Evolutionary conservation across 2,888 invertebrate species (phyloP).

Genomic region (Perizoma affinitatum): DNA sequence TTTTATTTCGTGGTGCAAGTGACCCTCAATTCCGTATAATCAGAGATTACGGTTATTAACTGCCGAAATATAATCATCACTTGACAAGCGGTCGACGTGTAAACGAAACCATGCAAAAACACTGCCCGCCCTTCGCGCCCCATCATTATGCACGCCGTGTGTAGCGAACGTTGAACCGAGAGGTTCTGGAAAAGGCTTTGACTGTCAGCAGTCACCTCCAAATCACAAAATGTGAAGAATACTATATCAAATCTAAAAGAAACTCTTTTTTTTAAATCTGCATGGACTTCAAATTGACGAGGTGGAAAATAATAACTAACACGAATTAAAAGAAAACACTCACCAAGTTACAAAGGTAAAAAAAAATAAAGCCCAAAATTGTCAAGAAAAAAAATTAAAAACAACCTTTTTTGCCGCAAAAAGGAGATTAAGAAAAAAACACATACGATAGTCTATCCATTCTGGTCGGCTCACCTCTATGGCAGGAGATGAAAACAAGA

Average conservation of each 20-base stretch:
- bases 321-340: too few relatives aligned
- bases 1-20: constrained; percentile 5
- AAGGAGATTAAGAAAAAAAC: too few relatives aligned
- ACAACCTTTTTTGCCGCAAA: too few relatives aligned
- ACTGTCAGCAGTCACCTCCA: neutral
- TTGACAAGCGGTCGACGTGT: constrained; percentile 62
- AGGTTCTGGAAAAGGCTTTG: constrained; percentile 34
- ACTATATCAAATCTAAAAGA: neutral
- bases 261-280: too few relatives aligned
- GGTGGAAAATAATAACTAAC: too few relatives aligned
- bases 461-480: constrained; percentile 56
- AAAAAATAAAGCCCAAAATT: too few relatives aligned
- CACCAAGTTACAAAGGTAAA: too few relatives aligned
- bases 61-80: constrained; percentile 59
- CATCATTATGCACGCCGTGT: constrained; percentile 42
- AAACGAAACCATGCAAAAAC: constrained; percentile 55
- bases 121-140: constrained; percentile 53
- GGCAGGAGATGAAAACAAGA: constrained; percentile 73
- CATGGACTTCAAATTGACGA: too few relatives aligned
- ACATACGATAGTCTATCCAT: constrained; percentile 31
- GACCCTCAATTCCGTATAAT: constrained; percentile 36
- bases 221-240: neutral
- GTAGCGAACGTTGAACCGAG: constrained; percentile 35
- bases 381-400: too few relatives aligned
- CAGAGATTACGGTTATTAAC: constrained; percentile 57